Percentiles rank a stretch among this genome's conserved stretches.
These are phyloP conservation scores for Lordiphosa clarofinis DNA, from an alignment of 1,140 invertebrate species.

Conservation along the genomic window DNA sequence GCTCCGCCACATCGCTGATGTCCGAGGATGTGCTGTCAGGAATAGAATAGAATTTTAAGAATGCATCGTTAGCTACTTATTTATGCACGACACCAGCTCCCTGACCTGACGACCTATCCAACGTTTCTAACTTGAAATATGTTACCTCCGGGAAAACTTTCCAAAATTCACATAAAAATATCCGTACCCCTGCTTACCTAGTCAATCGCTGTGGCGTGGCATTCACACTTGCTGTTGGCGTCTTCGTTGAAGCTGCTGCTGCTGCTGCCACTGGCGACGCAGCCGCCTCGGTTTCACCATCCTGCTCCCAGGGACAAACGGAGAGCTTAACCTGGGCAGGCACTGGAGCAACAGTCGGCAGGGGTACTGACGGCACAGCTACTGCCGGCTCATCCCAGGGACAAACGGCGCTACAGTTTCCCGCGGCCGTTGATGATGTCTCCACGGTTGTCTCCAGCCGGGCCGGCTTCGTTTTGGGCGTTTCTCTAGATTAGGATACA, in stretches of 20 bases:
- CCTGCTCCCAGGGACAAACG: slow-evolving; percentile 64
- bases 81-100: too few species aligned
- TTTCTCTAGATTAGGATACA: slow-evolving; percentile 38
- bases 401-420: slow-evolving; percentile 83
- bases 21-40: slow-evolving; percentile 85
- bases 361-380: slow-evolving; percentile 30
- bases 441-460: slow-evolving; percentile 75
- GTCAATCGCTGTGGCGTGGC: slow-evolving; percentile 18
- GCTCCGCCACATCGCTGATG: slow-evolving; percentile 83
- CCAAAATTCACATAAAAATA: too few species aligned
- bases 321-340: slow-evolving; percentile 49
- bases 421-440: slow-evolving; percentile 82
- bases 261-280: neutral
- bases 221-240: neutral
- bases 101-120: too few species aligned
- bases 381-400: slow-evolving; percentile 83
- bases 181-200: too few species aligned
- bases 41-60: too few species aligned
- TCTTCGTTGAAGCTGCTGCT: neutral
- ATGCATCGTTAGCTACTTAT: too few species aligned
- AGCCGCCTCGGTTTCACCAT: slow-evolving; percentile 16
- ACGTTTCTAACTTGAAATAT: too few species aligned
- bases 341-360: slow-evolving; percentile 4
- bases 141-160: too few species aligned
- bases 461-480: slow-evolving; percentile 54